Evolutionary conservation across 2,113 vertebrate species (phyloP).

Genomic region (Helogale parvula): DNA sequence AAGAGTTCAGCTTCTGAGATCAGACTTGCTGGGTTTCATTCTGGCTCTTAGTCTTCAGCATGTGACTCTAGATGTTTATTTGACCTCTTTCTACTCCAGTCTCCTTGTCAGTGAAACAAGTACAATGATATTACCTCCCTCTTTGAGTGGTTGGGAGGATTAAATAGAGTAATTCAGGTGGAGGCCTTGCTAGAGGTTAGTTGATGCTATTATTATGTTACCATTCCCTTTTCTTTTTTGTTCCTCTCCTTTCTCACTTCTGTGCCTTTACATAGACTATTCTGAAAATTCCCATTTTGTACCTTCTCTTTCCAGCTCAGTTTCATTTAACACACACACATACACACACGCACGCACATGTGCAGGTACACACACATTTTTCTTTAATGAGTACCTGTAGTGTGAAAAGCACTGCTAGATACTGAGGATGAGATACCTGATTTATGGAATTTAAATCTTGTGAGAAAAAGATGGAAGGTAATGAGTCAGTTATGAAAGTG

Average conservation of each 20-base stretch:
- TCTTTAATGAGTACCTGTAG: constrained; percentile 10
- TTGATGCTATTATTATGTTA: not conserved
- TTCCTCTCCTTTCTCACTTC: not conserved
- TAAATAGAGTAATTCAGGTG: not conserved
- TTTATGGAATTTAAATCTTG: not conserved
- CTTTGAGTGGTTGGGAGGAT: not conserved
- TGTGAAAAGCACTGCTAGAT: not conserved
- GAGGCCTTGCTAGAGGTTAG: not conserved
- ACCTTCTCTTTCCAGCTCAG: not conserved
- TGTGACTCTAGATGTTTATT: not conserved
- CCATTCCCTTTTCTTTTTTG: not conserved
- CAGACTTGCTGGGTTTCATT: not conserved
- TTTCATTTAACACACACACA: not conserved
- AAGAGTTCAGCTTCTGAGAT: constrained; percentile 17
- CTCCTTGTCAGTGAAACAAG: not conserved
- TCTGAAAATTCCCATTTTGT: not conserved
- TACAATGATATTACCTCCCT: not conserved
- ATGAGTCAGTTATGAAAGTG: not conserved
- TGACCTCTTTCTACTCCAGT: not conserved
- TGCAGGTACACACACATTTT: not conserved
- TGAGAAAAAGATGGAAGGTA: not conserved
- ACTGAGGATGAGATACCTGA: not conserved
- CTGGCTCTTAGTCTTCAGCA: not conserved
- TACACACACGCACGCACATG: not conserved
- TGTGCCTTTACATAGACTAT: not conserved